Base-by-base conservation (phyloP, 1,140 invertebrate genomes). In the Drosophila tristis region DNA sequence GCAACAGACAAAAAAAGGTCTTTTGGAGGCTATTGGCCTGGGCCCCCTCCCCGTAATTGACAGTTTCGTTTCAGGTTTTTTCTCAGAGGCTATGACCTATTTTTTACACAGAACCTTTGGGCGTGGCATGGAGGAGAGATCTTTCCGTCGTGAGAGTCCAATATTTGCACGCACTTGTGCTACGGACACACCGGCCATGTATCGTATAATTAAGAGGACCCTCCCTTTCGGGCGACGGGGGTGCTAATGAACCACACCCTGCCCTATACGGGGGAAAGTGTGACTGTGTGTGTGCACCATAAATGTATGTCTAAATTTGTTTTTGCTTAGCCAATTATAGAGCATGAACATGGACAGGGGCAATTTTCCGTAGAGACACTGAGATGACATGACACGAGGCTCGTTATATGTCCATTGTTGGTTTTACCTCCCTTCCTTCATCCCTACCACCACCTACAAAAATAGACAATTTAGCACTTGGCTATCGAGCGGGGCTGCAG, bases 361-460 rank as follows among this genome's bases (percentile, higher is more conserved):
- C 20, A 20, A 20, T 20, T 20, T 20, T 20, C 20, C 20, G 20
- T 20, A 20, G 20, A 20, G 23, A 25, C 64, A 39, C 65, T 43
- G 51, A 53, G 82, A 29, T 79, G 80, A 58, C 80, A 79, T 87
- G 82, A 74, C 75, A 63, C 35, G 56, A n/a, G 43, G 63, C 82
- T 87, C 82, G 84, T 87, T 87, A 87, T 72, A 44, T 35, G 48
- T 59, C 60, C 44, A 85, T 85, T 85, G 76, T 79, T 60, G 54
- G 44, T 43, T 72, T 55, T 53, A 49, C 47, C 26, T 0, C 26
- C 26, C 26, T 5, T 0, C 55, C 43, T 15, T 45, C 54, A 15
- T 59, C 51, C 29, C 62, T 58, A 6, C 26, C 7, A 29, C 9
- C 31, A 39, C 35, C 35, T 39, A 67, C 48, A 55, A 77, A 73